phyloP scores from a whole-genome alignment of 2,113 vertebrate species.

The Stigmatopora nigra region DNA sequence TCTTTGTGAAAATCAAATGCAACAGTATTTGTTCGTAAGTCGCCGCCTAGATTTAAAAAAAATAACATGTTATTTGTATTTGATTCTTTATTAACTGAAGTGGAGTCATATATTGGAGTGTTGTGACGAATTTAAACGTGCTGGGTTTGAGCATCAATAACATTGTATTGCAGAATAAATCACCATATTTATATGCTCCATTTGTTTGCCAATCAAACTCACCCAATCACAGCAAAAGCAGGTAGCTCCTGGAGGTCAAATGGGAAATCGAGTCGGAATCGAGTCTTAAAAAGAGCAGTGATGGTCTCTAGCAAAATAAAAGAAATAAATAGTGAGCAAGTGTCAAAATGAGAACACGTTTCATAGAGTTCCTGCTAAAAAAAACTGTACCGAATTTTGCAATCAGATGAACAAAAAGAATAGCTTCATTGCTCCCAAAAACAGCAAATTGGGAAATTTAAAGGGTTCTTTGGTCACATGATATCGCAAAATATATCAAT shows the following conservation, averaged over 20 bases:
- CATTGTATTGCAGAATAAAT: neutral
- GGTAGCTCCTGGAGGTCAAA: constrained; percentile 97
- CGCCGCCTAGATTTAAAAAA: too few species aligned
- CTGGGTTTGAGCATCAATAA: neutral
- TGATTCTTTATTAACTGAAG: too few species aligned
- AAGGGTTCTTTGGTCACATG: too few species aligned
- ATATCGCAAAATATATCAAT: too few species aligned
- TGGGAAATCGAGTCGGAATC: constrained; percentile 93
- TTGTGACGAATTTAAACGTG: neutral
- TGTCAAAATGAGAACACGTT: neutral
- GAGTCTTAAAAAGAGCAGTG: constrained; percentile 94
- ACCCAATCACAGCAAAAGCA: constrained; percentile 95
- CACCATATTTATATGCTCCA: neutral
- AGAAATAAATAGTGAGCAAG: neutral
- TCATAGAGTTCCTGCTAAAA: neutral
- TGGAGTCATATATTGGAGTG: neutral
- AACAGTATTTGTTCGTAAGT: too few species aligned
- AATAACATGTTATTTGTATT: too few species aligned
- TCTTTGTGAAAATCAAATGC: too few species aligned
- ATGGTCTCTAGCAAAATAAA: constrained; percentile 80
- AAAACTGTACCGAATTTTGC: neutral
- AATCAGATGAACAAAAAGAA: neutral
- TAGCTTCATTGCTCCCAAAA: neutral
- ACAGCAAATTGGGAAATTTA: too few species aligned
- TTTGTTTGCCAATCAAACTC: constrained; percentile 35